Percentiles rank a stretch among this genome's conserved stretches.
These are phyloP conservation scores for Terrapene triunguis DNA, from an alignment of 2,113 vertebrate species.

Conservation along the genomic window DNA sequence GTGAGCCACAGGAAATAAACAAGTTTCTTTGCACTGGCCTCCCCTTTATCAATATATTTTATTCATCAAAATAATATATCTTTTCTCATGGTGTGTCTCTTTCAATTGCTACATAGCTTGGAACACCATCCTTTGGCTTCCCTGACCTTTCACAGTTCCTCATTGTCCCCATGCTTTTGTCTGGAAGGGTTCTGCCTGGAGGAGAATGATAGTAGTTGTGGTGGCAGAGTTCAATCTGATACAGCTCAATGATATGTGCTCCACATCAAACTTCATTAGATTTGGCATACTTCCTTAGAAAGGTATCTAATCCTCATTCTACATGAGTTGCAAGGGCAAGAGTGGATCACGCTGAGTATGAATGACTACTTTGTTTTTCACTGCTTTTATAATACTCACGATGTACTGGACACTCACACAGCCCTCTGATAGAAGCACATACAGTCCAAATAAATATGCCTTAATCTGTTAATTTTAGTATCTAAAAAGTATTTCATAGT, in stretches of 20 bases:
- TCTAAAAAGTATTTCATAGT: neutral
- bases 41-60: neutral
- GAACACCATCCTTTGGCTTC: neutral
- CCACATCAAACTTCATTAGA: no score
- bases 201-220: neutral
- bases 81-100: neutral
- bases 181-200: neutral
- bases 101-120: neutral
- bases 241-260: no score
- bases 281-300: no score
- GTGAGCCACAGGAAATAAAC: neutral
- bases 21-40: neutral
- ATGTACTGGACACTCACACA: neutral
- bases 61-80: neutral
- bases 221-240: neutral
- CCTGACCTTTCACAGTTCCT: neutral
- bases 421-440: neutral
- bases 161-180: neutral
- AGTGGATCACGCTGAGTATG: no score
- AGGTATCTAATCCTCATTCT: no score
- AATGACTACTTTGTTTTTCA: no score
- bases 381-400: neutral
- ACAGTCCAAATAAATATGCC: neutral
- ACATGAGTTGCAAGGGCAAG: no score
- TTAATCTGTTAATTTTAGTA: neutral